Evolutionary conservation across 2,797 vertebrate species (phyloP).

Genomic region (Rousettus madagascariensis): DNA sequence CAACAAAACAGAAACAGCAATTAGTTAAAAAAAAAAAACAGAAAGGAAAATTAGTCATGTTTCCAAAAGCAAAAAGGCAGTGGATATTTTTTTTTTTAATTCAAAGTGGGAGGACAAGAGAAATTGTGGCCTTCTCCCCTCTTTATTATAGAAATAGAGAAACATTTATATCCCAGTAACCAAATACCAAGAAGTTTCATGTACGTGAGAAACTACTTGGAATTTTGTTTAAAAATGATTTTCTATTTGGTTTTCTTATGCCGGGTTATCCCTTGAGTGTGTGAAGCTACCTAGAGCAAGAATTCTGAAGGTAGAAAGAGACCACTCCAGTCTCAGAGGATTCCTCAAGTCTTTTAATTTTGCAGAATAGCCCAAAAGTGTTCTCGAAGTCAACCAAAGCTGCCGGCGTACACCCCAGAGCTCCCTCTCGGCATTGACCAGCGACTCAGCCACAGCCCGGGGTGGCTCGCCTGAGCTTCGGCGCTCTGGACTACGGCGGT

Average conservation of each 20-base stretch:
- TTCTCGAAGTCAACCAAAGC: not conserved
- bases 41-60: conserved; percentile 1
- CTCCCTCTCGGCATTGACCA: not conserved
- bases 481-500: not conserved
- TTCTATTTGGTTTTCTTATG: not conserved
- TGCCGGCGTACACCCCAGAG: fast-evolving
- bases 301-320: not conserved
- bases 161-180: not conserved
- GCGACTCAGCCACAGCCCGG: not conserved
- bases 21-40: conserved; percentile 1
- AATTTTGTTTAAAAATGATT: not conserved
- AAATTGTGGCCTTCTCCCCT: not conserved
- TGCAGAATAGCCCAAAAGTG: not conserved
- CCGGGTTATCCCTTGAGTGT: not conserved
- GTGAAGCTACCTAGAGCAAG: not conserved
- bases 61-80: not conserved
- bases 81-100: not conserved
- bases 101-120: not conserved
- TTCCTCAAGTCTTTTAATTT: not conserved
- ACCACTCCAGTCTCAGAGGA: not conserved
- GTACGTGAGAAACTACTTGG: not conserved
- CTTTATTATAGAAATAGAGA: conserved; percentile 16
- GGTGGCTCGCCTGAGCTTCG: too few species aligned
- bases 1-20: not conserved
- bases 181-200: not conserved